Evolutionary conservation across 2,888 invertebrate species (phyloP), one percentile per base, ranked within the genome.

Genomic region (Auanema sp.): DNA sequence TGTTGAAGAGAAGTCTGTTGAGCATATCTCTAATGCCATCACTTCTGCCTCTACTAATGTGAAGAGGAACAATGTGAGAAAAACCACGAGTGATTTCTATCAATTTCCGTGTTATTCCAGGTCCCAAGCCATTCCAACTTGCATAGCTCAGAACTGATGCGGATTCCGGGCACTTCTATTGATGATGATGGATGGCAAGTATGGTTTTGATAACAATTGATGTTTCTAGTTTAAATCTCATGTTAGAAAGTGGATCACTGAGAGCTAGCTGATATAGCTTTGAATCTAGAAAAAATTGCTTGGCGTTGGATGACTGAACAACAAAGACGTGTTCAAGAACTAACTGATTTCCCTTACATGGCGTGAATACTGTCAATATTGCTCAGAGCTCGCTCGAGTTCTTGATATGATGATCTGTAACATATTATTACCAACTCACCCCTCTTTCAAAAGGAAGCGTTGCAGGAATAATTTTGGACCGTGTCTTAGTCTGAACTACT

Each of bases 141-240:
- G 12, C 18, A 14, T 5, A 25, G 12, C 3, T 16, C 42, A 2
- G 16, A 11, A 10, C 25, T 5, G 25, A 10, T 4, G 16, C 41
- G 40, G 55, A 50, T 41, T 49, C 41, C 0, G n/a, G 55, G 55
- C n/a, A 47, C 21, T 3, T 47, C 47, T 5, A 8, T 53, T 12
- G 51, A 52, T 53, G 59, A 55, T 5, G 59, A 58, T 14, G 65
- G 65, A 41, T 60, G 60, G 65, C 65, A 60, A 49, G 61, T 61
- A 24, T 40, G 44, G n/a, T 16, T 16, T 23, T 16, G n/a, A 51
- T 18, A 12, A 50, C 21, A 51, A 16, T 6, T 59, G 21, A 12
- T 58, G 18, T 52, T 47, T 21, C 3, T 47, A 18, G 10, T 5
- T 6, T 3, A 47, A 21, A 47, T 18, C 21, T 47, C n/a, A 47